These are phyloP conservation scores for Drosophila mettleri DNA, from an alignment of 2,888 invertebrate genomes.

Conservation along the genomic window DNA sequence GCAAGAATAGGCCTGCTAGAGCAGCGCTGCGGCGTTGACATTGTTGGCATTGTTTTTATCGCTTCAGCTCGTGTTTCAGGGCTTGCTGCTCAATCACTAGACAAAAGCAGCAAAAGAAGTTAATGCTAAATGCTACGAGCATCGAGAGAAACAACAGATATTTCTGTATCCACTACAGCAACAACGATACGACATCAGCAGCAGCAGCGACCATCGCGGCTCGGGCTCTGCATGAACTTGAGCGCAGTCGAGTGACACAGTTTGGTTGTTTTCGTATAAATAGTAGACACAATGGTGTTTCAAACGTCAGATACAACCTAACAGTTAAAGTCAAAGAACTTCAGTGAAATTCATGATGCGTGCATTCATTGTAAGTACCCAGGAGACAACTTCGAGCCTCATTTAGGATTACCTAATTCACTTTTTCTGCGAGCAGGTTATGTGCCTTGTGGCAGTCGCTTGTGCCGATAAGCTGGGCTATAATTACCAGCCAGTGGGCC, in stretches of 20 bases:
- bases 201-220: conserved; percentile 49
- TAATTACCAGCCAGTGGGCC: conserved; percentile 78
- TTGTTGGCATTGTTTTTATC: conserved; percentile 72
- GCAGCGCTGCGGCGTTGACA: conserved; percentile 55
- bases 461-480: conserved; percentile 81
- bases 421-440: conserved; percentile 51
- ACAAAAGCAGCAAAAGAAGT: conserved; percentile 77
- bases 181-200: conserved; percentile 27
- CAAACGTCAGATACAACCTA: conserved; percentile 67
- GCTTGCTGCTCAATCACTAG: conserved; percentile 62
- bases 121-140: conserved; percentile 55
- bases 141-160: conserved; percentile 30
- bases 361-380: conserved; percentile 76
- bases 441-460: conserved; percentile 80
- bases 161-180: conserved; percentile 15
- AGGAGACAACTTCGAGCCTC: conserved; percentile 17
- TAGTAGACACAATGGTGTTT: conserved; percentile 64
- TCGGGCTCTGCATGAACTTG: conserved; percentile 74
- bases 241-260: conserved; percentile 76
- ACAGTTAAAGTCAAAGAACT: conserved; percentile 75
- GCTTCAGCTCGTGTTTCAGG: conserved; percentile 51
- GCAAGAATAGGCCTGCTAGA: conserved; percentile 68
- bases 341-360: conserved; percentile 69
- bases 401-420: conserved; percentile 47
- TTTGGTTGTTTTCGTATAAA: conserved; percentile 72